Percentiles rank a stretch among this genome's conserved stretches.
Conservation (phyloP, 2,113 vertebrate species). For the Anhinga rufa region DNA sequence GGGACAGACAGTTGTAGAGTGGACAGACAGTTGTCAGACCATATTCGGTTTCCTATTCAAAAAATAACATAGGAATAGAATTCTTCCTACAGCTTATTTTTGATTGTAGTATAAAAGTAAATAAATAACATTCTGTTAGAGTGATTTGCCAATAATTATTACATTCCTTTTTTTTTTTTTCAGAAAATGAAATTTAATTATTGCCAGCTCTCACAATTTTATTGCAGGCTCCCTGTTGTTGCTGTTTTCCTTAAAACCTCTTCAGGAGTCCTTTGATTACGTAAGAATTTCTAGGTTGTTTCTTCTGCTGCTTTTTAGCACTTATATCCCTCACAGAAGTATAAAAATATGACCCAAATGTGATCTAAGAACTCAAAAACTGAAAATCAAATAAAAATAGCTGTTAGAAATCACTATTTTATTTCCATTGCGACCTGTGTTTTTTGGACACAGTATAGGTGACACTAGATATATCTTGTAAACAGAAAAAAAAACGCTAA, state of each 20-base stretch:
- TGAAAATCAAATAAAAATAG: background rate
- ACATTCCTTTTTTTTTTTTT: background rate
- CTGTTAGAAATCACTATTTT: background rate
- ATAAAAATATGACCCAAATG: background rate
- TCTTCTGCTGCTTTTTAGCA: background rate
- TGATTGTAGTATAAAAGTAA: background rate
- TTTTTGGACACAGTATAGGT: background rate
- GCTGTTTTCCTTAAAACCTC: background rate
- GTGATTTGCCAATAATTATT: background rate
- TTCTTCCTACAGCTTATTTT: background rate
- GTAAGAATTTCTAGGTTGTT: background rate
- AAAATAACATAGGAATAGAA: background rate
- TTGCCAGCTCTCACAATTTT: background rate
- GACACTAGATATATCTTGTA: background rate
- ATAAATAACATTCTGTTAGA: background rate
- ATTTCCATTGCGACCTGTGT: background rate
- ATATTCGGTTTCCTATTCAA: background rate
- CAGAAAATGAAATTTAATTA: background rate
- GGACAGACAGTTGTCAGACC: background rate
- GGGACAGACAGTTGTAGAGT: background rate
- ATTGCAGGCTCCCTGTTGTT: background rate
- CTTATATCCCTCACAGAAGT: background rate
- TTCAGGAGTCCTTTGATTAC: background rate
- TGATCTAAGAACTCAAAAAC: background rate
- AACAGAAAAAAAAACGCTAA: background rate